Evolutionary conservation across 2,888 invertebrate species (phyloP), one percentile per base, ranked within the genome.

Genomic region (Cataglyphis altisquamis): DNA sequence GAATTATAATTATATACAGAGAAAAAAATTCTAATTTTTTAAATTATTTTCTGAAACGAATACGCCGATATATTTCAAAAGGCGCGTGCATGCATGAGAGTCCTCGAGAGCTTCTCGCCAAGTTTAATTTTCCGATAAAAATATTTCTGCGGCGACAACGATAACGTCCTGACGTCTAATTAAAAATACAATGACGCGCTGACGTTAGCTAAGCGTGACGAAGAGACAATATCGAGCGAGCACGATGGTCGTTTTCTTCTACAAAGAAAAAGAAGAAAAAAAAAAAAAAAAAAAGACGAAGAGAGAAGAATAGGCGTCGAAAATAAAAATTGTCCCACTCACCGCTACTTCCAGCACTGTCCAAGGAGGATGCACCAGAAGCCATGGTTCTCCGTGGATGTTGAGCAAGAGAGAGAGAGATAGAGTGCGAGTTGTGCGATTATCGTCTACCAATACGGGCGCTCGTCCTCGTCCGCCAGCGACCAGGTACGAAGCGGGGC

Each of bases 281-380:
- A 18, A 18, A 45, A 0, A 48, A 18, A 48, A 1, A 5, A 48
- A 6, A 48, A 18, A 6, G 1, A n/a, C 6, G 0, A 18, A 48
- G 1, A 8, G 2, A n/a, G 6, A 3, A 15, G 6, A 12, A 72
- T 25, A 60, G 60, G 3, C 45, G 45, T 55, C 32, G 73, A 57
- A 82, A 70, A 73, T 52, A 87, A 72, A 84, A 85, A 72, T 39
- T 80, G 67, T 66, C 88, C 94, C 96, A 94, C 96, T 96, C 94
- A 96, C 97, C 97, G 95, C 97, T 97, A 95, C 97, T 97, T 94
- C 97, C 97, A 95, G 97, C 97, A 95, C 97, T 97, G 94, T 97
- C 97, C 95, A 97, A 95, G 91, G 97, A 97, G 93, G 97, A 97
- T 94, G 97, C 97, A 92, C 97, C 97, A 94, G 97, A 97, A 96